Percentiles rank a stretch among this genome's conserved stretches.
These are phyloP conservation scores for Hassar affinis DNA, from an alignment of 2,113 vertebrate genomes.

Conservation along the genomic window DNA sequence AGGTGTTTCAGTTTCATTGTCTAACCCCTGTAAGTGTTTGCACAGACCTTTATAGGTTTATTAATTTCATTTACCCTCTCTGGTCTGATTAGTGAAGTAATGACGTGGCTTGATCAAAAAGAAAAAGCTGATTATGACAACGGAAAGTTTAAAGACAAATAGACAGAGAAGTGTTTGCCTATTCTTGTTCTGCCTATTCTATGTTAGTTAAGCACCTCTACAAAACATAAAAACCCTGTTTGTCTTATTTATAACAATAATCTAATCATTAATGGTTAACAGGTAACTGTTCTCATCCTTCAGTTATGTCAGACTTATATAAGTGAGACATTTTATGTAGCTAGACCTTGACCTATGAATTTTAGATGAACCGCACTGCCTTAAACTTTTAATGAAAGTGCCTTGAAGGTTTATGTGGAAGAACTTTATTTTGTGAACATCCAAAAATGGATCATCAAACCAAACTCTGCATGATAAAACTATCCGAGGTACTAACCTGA, in stretches of 20 bases:
- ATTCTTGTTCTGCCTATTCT: too few relatives aligned
- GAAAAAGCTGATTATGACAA: not conserved
- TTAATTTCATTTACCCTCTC: not conserved
- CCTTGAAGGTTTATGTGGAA: not conserved
- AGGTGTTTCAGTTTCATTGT: too few relatives aligned
- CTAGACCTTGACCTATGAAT: not conserved
- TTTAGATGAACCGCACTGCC: not conserved
- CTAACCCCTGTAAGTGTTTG: too few relatives aligned
- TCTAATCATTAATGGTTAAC: not conserved
- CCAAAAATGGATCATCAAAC: not conserved
- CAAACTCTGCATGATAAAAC: slow-evolving; percentile 6
- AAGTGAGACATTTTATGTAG: not conserved
- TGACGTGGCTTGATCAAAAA: not conserved
- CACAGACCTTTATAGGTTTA: not conserved
- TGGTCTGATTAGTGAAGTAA: not conserved
- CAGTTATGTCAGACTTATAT: not conserved
- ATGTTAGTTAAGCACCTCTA: not conserved
- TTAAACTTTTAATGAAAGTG: not conserved
- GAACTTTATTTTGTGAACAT: not conserved
- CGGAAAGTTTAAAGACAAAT: not conserved
- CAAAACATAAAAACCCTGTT: not conserved
- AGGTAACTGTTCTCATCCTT: not conserved
- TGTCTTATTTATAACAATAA: not conserved
- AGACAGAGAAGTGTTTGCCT: not conserved
- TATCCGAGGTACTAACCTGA: not conserved